Conservation (phyloP, 1,140 invertebrate genomes). For the Zaprionus tsacasi region DNA sequence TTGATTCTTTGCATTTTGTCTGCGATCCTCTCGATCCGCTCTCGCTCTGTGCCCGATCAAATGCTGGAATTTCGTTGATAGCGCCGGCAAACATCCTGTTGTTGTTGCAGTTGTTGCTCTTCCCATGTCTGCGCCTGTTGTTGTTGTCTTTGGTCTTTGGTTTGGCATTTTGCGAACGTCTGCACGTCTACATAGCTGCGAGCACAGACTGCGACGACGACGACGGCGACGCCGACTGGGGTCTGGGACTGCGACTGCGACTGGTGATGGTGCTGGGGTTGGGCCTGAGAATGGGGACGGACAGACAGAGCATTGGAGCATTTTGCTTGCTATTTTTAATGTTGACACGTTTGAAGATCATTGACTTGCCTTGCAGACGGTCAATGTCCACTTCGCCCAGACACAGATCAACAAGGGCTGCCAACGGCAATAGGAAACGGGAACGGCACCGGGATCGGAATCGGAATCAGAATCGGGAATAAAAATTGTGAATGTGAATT, state of each 20-base stretch:
- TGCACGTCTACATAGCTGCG: slow-evolving; percentile 75
- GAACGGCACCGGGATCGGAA: slow-evolving; percentile 13
- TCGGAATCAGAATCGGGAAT: slow-evolving; percentile 11
- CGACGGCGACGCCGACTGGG: slow-evolving; percentile 1
- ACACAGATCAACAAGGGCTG: slow-evolving; percentile 24
- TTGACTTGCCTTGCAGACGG: slow-evolving; percentile 75
- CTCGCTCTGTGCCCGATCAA: slow-evolving; percentile 51
- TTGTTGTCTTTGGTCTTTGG: slow-evolving; percentile 46
- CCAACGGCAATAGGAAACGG: slow-evolving; percentile 23
- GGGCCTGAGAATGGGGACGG: slow-evolving; percentile 14
- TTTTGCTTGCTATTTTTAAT: slow-evolving; percentile 79
- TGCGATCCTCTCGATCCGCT: slow-evolving; percentile 57
- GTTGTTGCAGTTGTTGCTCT: slow-evolving; percentile 43
- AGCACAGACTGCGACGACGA: slow-evolving; percentile 35
- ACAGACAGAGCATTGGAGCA: slow-evolving; percentile 51
- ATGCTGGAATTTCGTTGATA: slow-evolving; percentile 80
- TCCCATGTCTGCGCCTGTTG: slow-evolving; percentile 33
- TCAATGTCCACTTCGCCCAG: slow-evolving; percentile 71
- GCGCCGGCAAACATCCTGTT: slow-evolving; percentile 80
- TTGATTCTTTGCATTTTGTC: slow-evolving; percentile 79
- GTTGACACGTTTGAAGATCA: slow-evolving; percentile 81
- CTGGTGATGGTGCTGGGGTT: slow-evolving; percentile 13
- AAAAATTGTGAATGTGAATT: slow-evolving; percentile 62
- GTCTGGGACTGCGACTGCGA: slow-evolving; percentile 21
- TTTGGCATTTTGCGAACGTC: slow-evolving; percentile 78